These are phyloP conservation scores for Fratercula arctica DNA, from an alignment of 2,797 vertebrate species.

Conservation along the genomic window DNA sequence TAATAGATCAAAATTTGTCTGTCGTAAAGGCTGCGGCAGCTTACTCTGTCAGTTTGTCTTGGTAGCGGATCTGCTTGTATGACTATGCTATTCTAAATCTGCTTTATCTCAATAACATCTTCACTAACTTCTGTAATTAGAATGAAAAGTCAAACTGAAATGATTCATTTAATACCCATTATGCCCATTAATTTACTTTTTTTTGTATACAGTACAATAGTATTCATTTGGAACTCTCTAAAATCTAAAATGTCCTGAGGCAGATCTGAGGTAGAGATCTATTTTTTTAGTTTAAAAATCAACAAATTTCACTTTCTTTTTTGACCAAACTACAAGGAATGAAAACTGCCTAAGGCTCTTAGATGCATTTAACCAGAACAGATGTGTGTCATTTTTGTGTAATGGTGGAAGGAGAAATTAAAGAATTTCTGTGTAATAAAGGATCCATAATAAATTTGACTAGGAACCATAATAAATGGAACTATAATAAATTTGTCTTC, in stretches of 20 bases:
- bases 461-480: neutral
- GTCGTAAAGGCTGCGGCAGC: neutral
- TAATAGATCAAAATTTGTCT: slow-evolving; percentile 9
- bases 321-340: neutral
- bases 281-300: slow-evolving; percentile 30
- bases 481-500: slow-evolving; percentile 11
- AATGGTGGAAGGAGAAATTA: neutral
- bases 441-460: neutral
- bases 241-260: slow-evolving; percentile 57
- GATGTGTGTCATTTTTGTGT: slow-evolving; percentile 17
- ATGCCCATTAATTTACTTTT: neutral
- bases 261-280: slow-evolving; percentile 15
- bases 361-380: neutral
- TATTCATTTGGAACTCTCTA: slow-evolving; percentile 44
- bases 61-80: neutral
- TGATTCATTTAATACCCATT: slow-evolving; percentile 18
- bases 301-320: slow-evolving; percentile 1
- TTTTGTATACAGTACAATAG: slow-evolving; percentile 1
- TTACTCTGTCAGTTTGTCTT: slow-evolving; percentile 22
- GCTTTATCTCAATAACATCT: neutral
- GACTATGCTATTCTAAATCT: neutral
- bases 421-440: neutral
- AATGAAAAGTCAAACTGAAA: slow-evolving; percentile 37
- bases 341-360: neutral
- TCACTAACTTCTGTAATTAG: neutral